Conservation (phyloP, 2,113 vertebrate species). For the Eupsittula cactorum region DNA sequence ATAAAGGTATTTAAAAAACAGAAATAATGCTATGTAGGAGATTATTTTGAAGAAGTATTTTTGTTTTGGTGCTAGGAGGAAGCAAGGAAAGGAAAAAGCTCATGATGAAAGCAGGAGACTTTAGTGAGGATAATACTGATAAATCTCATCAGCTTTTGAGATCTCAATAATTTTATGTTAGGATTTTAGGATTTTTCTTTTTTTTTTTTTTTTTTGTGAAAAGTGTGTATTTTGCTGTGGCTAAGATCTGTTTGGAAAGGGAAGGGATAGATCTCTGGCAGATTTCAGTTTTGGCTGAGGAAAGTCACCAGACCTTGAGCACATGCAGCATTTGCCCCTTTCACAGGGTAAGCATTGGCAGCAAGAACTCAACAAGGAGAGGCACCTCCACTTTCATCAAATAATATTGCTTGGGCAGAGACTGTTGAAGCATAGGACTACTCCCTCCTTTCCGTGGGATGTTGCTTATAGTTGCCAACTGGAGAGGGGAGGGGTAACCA, state of each 20-base stretch:
- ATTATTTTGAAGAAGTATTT: background rate
- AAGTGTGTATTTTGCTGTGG: background rate
- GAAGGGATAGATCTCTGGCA: background rate
- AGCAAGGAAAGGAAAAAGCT: background rate
- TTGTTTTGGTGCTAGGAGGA: background rate
- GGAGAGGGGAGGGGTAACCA: background rate
- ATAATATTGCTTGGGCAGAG: fast-evolving
- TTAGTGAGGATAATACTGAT: background rate
- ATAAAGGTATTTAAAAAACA: background rate
- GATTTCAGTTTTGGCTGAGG: background rate
- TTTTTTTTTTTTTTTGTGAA: background rate
- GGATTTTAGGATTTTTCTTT: no score
- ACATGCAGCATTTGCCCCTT: background rate
- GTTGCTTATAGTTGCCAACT: background rate
- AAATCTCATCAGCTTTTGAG: background rate
- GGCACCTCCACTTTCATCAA: background rate
- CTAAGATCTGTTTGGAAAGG: background rate
- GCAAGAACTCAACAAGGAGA: background rate
- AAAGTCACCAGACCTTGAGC: background rate
- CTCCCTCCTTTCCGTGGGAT: background rate
- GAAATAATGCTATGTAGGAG: background rate
- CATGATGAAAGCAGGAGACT: background rate
- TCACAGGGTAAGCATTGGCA: background rate
- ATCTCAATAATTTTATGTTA: background rate
- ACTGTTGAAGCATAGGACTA: background rate